Evolutionary conservation across 2,113 vertebrate species (phyloP).

Genomic region (Rhabdornis inornatus): DNA sequence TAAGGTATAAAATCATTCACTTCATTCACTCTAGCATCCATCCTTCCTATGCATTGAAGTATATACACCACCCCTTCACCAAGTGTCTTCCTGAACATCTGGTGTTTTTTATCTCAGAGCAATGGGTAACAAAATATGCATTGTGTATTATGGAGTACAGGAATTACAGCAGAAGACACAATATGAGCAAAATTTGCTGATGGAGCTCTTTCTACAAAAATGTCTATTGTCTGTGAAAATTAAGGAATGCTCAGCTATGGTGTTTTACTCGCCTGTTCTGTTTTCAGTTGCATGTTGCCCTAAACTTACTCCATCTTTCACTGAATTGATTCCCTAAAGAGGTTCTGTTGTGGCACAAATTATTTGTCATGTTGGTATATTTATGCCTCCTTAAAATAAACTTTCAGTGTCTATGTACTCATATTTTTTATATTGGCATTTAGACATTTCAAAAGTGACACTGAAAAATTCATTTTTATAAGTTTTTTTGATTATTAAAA

Average conservation of each 20-base stretch:
- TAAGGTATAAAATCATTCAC: neutral
- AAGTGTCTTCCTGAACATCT: neutral
- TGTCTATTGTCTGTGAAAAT: neutral
- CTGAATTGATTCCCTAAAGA: neutral
- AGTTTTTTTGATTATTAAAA: neutral
- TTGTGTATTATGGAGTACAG: neutral
- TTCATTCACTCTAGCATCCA: neutral
- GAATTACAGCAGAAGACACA: neutral
- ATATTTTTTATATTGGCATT: neutral
- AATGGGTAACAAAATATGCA: neutral
- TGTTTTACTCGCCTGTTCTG: neutral
- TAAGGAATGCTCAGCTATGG: neutral
- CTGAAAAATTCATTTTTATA: neutral
- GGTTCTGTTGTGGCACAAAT: neutral
- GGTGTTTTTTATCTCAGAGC: neutral
- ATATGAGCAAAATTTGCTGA: neutral
- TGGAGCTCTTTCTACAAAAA: neutral
- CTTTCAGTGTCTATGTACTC: neutral
- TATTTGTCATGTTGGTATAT: neutral
- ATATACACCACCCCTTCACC: neutral
- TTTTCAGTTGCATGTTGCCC: neutral
- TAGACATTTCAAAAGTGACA: neutral
- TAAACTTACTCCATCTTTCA: neutral
- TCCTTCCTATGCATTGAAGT: neutral
- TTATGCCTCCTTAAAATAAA: neutral